Evolutionary conservation across 2,888 invertebrate genomes (phyloP).

Genomic region (Meiosimyza decipiens): DNA sequence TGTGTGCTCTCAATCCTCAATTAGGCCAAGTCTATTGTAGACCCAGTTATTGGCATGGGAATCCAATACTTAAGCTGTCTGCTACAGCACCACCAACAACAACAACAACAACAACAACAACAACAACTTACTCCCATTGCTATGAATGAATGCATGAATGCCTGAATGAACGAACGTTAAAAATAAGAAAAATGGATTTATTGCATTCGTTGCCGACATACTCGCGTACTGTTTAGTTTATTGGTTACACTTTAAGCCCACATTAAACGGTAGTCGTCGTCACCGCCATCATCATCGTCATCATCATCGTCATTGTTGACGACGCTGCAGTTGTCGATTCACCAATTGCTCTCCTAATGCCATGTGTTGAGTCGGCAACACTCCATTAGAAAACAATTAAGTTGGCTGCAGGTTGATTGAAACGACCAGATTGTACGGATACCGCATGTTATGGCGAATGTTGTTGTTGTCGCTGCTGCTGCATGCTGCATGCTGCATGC

Average conservation of each 20-base stretch:
- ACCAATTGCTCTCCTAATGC: no score
- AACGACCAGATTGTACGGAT: constrained; percentile 12
- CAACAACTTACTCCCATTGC: no score
- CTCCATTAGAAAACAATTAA: constrained; percentile 28
- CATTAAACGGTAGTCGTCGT: constrained; percentile 12
- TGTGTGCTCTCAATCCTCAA: background rate
- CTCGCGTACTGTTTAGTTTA: background rate
- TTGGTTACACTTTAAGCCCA: background rate
- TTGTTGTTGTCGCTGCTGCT: background rate
- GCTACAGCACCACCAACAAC: no score
- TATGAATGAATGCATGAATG: no score
- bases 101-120: no score
- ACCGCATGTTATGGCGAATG: background rate
- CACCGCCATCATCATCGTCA: no score
- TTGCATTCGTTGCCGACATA: constrained; percentile 1
- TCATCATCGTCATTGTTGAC: no score
- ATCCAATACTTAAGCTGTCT: background rate
- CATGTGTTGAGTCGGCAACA: background rate
- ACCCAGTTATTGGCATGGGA: background rate
- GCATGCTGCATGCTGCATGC: background rate
- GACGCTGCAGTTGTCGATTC: no score
- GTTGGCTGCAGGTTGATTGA: constrained; percentile 22
- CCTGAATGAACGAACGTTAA: background rate
- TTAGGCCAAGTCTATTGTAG: constrained; percentile 9
- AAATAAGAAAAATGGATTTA: background rate